Base-by-base conservation (phyloP, 2,113 vertebrate genomes). In the Lipophrys pholis region DNA sequence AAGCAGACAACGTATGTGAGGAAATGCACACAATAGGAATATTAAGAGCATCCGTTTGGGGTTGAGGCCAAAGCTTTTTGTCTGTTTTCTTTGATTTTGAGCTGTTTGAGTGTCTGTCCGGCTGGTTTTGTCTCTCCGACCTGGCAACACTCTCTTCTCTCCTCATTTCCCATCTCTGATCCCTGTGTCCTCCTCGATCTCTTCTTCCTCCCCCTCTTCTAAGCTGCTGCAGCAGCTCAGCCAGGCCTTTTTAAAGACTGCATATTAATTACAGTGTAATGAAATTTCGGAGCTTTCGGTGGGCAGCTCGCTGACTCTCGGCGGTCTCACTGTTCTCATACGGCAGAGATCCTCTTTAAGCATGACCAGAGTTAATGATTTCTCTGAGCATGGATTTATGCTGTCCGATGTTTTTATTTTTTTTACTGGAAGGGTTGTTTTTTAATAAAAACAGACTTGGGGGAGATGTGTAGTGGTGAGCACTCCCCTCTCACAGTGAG, bases 221-320 rank as follows among this genome's bases (percentile, higher is more conserved):
- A 2, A 30, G 4, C n/a, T n/a, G 21, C 21, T 30, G 21, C 58
- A 43, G 49, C 64, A 41, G 38, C 48, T 69, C 10, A 8, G 4
- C 42, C 11, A 2, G 48, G 17, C 15, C 51, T 62, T 60, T 60
- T 72, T 72, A 40, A 55, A 12, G 53, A 0, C 57, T 35, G 6
- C 1, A 75, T 78, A 54, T 80, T 73, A 84, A 87, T 84, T 78
- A 54, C 17, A 43, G 30, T 35, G 15, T 79, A 81, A 80, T 86
- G 53, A 78, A 87, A 76, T 57, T 57, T 64, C 72, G 49, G 55
- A 49, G 21, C 66, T 55, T 52, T 67, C 74, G 63, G 50, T 16
- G 15, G 38, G 14, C 35, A 62, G 12, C 42, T 51, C 6, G 69
- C 49, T 65, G 61, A 68, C 58, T 7, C 56, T 40, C n/a, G n/a